A percentile compares a stretch with the other conserved stretches of the same genome.
Conservation (phyloP, 2,888 invertebrate species). For the Synanthedon vespiformis region DNA sequence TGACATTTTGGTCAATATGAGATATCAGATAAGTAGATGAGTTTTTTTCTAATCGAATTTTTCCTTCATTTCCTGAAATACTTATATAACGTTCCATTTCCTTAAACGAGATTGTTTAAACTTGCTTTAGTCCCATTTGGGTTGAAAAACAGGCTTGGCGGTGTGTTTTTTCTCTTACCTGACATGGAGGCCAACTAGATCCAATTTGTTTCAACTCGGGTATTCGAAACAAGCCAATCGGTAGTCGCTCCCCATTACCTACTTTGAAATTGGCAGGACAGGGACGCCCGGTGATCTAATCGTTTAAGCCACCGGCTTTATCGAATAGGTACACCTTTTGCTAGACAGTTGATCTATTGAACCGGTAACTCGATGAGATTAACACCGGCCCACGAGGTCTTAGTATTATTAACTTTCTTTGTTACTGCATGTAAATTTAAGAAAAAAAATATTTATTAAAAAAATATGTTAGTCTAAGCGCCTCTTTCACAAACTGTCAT, state of each 20-base stretch:
- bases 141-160: not conserved
- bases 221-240: conserved; percentile 58
- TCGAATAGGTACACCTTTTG: conserved; percentile 43
- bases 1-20: no score
- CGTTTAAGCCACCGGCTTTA: conserved; percentile 43
- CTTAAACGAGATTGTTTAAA: not conserved
- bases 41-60: no score
- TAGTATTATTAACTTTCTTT: not conserved
- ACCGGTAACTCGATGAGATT: conserved; percentile 9
- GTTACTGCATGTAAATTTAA: no score
- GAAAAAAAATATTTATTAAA: no score
- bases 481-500: no score
- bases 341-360: conserved; percentile 37
- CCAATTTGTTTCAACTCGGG: conserved; percentile 53
- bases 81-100: not conserved
- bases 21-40: no score
- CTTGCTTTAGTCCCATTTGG: not conserved
- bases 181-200: conserved; percentile 47
- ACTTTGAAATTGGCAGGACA: conserved; percentile 33
- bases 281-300: conserved; percentile 38
- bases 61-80: no score
- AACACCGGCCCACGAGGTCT: not conserved
- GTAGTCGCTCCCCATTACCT: conserved; percentile 38
- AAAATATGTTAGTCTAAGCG: no score
- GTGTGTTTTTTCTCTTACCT: conserved; percentile 22